Base-by-base conservation (phyloP, 2,113 vertebrate genomes). In the Brachyhypopomus gauderio region DNA sequence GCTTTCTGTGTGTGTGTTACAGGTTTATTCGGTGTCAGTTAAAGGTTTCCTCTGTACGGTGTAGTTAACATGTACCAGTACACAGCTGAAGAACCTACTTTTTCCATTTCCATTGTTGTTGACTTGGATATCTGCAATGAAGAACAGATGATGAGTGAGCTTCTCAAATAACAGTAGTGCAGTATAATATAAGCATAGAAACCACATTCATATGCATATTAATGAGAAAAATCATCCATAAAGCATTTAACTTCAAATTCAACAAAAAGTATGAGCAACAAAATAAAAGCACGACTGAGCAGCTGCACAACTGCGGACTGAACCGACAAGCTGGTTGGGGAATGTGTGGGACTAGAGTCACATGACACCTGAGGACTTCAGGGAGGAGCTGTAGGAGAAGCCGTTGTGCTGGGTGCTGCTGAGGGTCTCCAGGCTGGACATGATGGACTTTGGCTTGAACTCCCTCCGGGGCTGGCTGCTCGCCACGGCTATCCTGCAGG, bases 341-440 rank as follows among this genome's bases (percentile, higher is more conserved):
- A 7, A 5, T 12, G 62, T n/a, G n/a, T 17, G 1, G 7, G 25
- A 27, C 23, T 0, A 45, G 1, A 58, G 17, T 23, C 14, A 0
- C 25, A 8, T 1, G n/a, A 85, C 88, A 98, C 97, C 96, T 89
- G 94, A 83, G 41, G 90, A 89, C 86, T 92, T 96, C 52, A 93
- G 52, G 0, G 93, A 93, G 36, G 94, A 90, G 77, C 87, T 85
- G 76, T 91, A 88, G 3, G 93, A 86, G 75, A 96, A 86, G 12
- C 95, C 94, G 64, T 96, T 97, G 85, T 95, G 92, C 75, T 94
- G 94, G 70, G 88, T 91, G 88, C 88, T 92, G 84, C 94, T 92
- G 77, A 88, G 85, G 0, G 85, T 48, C 78, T 96, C 94, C 3
- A 94, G 82, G 38, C 90, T 91, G 79, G 91, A 90, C 78, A 88